A percentile compares a stretch with the other conserved stretches of the same genome.
These are phyloP conservation scores for Lycocorax pyrrhopterus DNA, from an alignment of 2,113 vertebrate genomes.

Conservation along the genomic window DNA sequence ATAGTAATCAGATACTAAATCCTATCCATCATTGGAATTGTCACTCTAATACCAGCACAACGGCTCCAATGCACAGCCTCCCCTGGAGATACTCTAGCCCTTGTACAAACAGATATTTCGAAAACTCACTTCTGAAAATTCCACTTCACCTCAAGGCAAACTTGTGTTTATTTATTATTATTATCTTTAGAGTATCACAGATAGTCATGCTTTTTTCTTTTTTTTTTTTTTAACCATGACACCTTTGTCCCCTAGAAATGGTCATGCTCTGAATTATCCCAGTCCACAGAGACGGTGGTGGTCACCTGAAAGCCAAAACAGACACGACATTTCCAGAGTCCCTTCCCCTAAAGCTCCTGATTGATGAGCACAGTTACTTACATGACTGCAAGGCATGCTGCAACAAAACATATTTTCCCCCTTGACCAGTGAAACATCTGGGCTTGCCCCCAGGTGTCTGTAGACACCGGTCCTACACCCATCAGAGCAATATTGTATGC, in stretches of 20 bases:
- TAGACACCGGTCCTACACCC: background rate
- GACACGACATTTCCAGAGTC: background rate
- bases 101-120: background rate
- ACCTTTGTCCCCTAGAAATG: background rate
- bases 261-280: background rate
- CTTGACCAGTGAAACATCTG: slow-evolving; percentile 25
- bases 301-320: background rate
- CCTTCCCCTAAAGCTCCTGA: background rate
- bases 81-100: background rate
- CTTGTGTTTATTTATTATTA: background rate
- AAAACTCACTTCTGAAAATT: background rate
- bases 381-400: background rate
- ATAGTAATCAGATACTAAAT: background rate
- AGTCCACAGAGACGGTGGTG: background rate
- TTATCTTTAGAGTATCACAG: background rate
- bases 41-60: background rate
- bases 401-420: background rate
- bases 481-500: background rate
- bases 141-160: background rate
- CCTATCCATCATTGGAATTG: slow-evolving; percentile 4
- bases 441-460: background rate
- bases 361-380: background rate
- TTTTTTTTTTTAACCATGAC: background rate
- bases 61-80: background rate
- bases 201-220: background rate